A percentile compares a stretch with the other conserved stretches of the same genome.
phyloP scores from a whole-genome alignment of 2,113 vertebrate genomes.

The Phaethornis superciliosus region DNA sequence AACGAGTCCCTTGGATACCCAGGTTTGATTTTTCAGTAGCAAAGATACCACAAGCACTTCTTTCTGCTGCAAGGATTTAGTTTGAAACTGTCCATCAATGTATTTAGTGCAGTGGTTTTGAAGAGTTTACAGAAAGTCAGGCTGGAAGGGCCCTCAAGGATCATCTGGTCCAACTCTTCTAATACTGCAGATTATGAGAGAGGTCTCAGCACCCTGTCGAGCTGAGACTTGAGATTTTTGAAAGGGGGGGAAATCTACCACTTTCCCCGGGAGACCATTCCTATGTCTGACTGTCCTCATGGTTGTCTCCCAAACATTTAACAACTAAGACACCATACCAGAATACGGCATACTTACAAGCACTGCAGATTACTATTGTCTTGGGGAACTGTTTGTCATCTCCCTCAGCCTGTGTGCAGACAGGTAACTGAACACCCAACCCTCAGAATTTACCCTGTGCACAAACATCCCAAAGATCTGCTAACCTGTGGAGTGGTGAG shows the following conservation, averaged over 20 bases:
- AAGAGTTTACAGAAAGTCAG: too few relatives aligned
- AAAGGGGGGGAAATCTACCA: too few relatives aligned
- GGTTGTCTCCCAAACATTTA: background rate
- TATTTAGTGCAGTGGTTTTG: background rate
- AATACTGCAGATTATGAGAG: too few relatives aligned
- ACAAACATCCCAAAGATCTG: constrained; percentile 13
- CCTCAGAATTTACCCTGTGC: background rate
- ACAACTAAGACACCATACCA: background rate
- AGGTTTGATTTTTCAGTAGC: background rate
- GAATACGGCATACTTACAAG: background rate
- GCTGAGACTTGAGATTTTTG: too few relatives aligned
- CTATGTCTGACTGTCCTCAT: too few relatives aligned
- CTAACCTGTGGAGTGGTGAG: constrained; percentile 60
- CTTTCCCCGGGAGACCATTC: too few relatives aligned
- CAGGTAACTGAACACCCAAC: constrained; percentile 1
- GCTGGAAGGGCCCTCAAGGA: too few relatives aligned
- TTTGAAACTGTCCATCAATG: background rate
- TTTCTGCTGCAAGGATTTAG: background rate
- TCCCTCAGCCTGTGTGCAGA: background rate
- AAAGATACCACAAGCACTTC: background rate
- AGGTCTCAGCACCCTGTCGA: too few relatives aligned
- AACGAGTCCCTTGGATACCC: background rate
- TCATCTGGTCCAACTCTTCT: too few relatives aligned
- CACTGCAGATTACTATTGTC: background rate
- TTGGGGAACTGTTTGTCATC: background rate